Base-by-base conservation (phyloP, 1,140 invertebrate species). In the Zaprionus gabonicus region DNA sequence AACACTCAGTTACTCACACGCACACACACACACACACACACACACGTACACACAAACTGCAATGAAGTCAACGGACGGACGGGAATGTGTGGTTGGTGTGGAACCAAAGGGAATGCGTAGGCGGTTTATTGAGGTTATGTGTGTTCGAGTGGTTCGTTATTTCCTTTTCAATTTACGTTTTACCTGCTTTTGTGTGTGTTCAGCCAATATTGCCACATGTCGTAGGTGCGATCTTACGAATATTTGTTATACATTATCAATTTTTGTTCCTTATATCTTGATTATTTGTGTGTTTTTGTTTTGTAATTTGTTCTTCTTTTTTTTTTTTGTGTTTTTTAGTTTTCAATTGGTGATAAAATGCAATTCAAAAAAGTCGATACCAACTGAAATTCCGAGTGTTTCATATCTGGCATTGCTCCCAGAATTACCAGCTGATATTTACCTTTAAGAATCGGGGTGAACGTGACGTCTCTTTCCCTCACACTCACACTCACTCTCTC, bases 351-450 rank as follows among this genome's bases (percentile, higher is more conserved):
- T 92, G 91, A 85, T 78, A 62, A 80, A 88, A 82, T 91, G 79
- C 70, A 92, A 92, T 92, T 91, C 91, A 67, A 78, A 92, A 93
- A 92, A 93, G 83, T 93, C 83, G 93, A 97, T 97, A 97, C 95
- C 96, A 97, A 95, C 95, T 95, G 95, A 96, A 96, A 97, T 95
- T 94, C 96, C 96, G 96, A 93, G 91, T 91, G 92, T 91, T 93
- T 88, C 84, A 88, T 78, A 91, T 94, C 76, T 34, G 60, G 78
- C 72, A 85, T 75, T 88, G 81, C 93, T 91, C 96, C 97, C 97
- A 98, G 97, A 97, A 98, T 98, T 98, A 98, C 97, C 96, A 97
- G 97, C 96, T 98, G 97, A 98, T 98, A 98, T 98, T 98, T 96
- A 95, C 95, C 94, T 94, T 95, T 94, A 87, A 93, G 93, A 94